These are phyloP conservation scores for Ammodramus savannarum DNA, from an alignment of 2,113 vertebrate genomes.

Conservation along the genomic window DNA sequence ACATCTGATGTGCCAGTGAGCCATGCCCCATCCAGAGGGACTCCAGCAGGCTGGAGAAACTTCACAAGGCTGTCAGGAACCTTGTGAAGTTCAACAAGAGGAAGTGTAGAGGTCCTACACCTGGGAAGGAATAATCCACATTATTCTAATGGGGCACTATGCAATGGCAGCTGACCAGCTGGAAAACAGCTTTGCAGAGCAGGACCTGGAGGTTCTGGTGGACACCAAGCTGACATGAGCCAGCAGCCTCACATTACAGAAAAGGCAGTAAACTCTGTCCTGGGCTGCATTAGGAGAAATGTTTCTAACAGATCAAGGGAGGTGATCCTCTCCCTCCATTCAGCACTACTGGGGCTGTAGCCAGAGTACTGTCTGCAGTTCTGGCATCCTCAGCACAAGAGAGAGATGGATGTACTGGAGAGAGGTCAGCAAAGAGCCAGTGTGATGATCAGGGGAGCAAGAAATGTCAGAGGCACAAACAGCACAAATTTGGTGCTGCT, in stretches of 20 bases:
- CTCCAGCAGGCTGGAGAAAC: not conserved
- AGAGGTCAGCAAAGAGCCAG: not conserved
- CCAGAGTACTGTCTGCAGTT: not conserved
- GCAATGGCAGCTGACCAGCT: not conserved
- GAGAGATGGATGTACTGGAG: not conserved
- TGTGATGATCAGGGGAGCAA: not conserved
- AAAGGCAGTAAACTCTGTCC: not conserved
- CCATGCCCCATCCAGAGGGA: not conserved
- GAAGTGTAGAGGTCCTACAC: not conserved
- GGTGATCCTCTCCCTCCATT: not conserved
- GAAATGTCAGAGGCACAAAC: not conserved
- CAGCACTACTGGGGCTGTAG: not conserved
- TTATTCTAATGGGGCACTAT: not conserved
- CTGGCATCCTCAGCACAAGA: not conserved
- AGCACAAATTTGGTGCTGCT: not conserved
- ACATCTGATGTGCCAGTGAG: not conserved
- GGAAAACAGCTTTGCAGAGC: not conserved
- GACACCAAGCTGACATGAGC: not conserved
- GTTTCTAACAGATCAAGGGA: not conserved
- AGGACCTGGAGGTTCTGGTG: not conserved
- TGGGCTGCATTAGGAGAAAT: not conserved
- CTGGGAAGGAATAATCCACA: not conserved
- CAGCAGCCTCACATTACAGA: not conserved
- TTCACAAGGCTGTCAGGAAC: not conserved
- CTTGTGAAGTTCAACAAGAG: not conserved